Conservation (phyloP, 2,797 vertebrate genomes). For the Lagorchestes hirsutus region DNA sequence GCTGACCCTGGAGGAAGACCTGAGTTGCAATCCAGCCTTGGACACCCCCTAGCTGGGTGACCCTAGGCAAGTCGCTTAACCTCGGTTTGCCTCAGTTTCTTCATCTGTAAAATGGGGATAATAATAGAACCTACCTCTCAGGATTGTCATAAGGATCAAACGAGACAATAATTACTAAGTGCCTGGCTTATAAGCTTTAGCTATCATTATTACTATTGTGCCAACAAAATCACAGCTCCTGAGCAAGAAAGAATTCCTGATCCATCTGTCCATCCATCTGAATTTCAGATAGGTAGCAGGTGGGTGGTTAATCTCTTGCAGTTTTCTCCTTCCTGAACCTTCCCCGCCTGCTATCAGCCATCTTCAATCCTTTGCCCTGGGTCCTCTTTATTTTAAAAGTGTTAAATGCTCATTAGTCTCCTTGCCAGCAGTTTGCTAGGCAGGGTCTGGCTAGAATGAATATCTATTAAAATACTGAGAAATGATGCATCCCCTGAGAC, state of each 20-base stretch:
- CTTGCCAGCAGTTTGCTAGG: neutral
- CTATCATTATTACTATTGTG: neutral
- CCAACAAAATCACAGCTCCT: neutral
- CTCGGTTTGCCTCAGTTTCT: neutral
- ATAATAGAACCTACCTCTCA: neutral
- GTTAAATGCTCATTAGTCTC: conserved; percentile 32
- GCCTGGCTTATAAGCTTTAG: neutral
- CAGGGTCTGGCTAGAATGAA: conserved; percentile 48
- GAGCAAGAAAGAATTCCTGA: neutral
- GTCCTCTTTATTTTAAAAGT: conserved; percentile 18
- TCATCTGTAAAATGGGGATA: neutral
- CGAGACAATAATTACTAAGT: neutral
- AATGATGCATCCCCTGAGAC: conserved; percentile 58
- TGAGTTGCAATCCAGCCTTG: neutral
- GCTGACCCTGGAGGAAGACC: neutral
- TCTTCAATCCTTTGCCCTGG: neutral
- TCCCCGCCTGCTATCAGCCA: no score
- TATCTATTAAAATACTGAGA: conserved; percentile 74
- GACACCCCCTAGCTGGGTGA: neutral
- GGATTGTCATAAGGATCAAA: neutral
- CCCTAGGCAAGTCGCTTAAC: neutral
- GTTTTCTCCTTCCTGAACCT: no score
- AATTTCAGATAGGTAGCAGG: neutral
- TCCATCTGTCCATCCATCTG: neutral
- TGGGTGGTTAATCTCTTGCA: neutral